Percentiles rank a stretch among this genome's conserved stretches.
phyloP scores from a whole-genome alignment of 2,113 vertebrate genomes.

The Myodes glareolus region DNA sequence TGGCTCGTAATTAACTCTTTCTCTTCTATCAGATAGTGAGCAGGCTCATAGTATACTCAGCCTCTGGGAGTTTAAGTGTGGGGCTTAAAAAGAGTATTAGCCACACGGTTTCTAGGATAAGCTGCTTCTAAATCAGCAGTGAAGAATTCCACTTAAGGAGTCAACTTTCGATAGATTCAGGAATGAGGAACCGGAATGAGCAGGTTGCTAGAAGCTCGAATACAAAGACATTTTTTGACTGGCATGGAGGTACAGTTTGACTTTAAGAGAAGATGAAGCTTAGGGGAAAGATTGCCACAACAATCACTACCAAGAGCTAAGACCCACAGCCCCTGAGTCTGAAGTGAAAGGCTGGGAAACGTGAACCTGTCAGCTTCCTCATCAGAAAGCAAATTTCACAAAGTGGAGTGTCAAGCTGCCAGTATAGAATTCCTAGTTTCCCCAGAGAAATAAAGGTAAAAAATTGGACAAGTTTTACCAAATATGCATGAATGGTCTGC shows the following conservation, averaged over 20 bases:
- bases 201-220: constrained; percentile 21
- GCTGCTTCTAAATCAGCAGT: constrained; percentile 46
- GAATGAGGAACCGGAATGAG: neutral
- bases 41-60: neutral
- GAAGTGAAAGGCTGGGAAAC: constrained; percentile 20
- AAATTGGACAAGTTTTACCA: constrained; percentile 72
- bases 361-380: constrained; percentile 25
- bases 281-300: constrained; percentile 1
- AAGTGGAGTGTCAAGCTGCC: constrained; percentile 59
- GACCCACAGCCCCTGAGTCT: neutral
- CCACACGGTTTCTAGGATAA: neutral
- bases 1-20: constrained; percentile 59
- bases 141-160: constrained; percentile 64
- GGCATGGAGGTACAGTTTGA: constrained; percentile 8
- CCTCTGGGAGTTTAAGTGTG: neutral
- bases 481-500: constrained; percentile 75
- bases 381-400: constrained; percentile 66
- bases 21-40: neutral
- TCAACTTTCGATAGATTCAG: constrained; percentile 38
- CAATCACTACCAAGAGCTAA: neutral
- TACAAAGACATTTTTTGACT: constrained; percentile 50
- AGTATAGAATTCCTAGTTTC: constrained; percentile 66
- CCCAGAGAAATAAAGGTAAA: constrained; percentile 66
- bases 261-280: constrained; percentile 35
- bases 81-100: constrained; percentile 8